Base-by-base conservation (phyloP, 2,888 invertebrate species). In the Meteorus colon region DNA sequence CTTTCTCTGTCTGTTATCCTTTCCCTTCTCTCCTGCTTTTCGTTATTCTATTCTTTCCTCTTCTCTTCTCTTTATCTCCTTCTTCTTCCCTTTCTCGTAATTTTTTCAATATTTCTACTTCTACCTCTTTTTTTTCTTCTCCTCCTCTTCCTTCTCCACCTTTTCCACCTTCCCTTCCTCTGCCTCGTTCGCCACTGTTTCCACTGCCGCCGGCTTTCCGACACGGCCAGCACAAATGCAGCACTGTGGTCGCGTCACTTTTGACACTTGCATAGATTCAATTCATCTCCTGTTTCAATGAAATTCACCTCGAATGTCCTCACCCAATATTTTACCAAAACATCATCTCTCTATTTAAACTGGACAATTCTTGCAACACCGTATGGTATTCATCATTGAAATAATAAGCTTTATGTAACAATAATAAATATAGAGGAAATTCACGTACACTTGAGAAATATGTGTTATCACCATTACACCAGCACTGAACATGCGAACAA, bases 161-260 rank as follows among this genome's bases (percentile, higher is more conserved):
- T 48, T 48, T 48, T n/a, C n/a, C 48, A n/a, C 75, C 74, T 73
- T 72, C 59, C 68, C 74, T 63, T 73, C 76, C 51, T 60, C 67
- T 73, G 72, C 75, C 72, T 79, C 62, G 51, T 51, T 68, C 68
- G 74, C 71, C 76, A 68, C 71, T 31, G 8, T 24, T 59, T 34
- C 62, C 51, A 41, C 73, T 37, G 37, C 60, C 31, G 24, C 24
- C 55, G 55, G 19, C n/a, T 19, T 8, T 19, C 2, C n/a, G 19
- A 19, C 55, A 24, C 55, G 8, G 55, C 55, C 55, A 55, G 19
- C 8, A 19, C 19, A 19, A 55, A 8, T 19, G 19, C 55, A 55
- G 19, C 19, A 24, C 4, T 19, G 4, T 55, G 19, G n/a, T 51
- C 48, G 55, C 45, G n/a, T 55, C 16, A 1, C 24, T 6, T 31